A percentile compares a stretch with the other conserved stretches of the same genome.
phyloP scores from a whole-genome alignment of 2,113 vertebrate genomes.

The Phrynosoma blainvillii region DNA sequence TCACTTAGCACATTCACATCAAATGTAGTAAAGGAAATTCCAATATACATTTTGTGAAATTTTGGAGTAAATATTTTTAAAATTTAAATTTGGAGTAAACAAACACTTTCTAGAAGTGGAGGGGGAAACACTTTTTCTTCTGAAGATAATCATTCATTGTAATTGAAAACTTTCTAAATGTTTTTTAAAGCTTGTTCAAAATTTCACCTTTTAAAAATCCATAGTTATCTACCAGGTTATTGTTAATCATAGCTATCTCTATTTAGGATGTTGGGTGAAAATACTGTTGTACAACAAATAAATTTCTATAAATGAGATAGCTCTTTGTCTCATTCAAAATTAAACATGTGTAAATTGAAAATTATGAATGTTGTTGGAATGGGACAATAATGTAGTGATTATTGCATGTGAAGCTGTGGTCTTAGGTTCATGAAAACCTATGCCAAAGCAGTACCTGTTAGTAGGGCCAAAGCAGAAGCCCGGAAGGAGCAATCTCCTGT shows the following conservation, averaged over 20 bases:
- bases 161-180: neutral
- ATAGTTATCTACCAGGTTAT: neutral
- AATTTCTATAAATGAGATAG: no score
- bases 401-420: neutral
- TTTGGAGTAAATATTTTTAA: neutral
- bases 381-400: neutral
- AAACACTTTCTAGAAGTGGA: no score
- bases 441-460: neutral
- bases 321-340: neutral
- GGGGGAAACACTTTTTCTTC: neutral
- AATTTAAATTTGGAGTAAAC: neutral
- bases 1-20: neutral
- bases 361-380: neutral
- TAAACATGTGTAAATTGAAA: neutral
- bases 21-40: neutral
- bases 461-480: neutral
- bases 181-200: neutral
- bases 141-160: neutral
- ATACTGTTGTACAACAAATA: no score
- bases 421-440: neutral
- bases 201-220: neutral
- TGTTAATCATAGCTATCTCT: neutral
- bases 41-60: neutral
- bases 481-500: no score
- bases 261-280: neutral